Conservation (phyloP, 2,113 vertebrate species). For the Otis tarda region DNA sequence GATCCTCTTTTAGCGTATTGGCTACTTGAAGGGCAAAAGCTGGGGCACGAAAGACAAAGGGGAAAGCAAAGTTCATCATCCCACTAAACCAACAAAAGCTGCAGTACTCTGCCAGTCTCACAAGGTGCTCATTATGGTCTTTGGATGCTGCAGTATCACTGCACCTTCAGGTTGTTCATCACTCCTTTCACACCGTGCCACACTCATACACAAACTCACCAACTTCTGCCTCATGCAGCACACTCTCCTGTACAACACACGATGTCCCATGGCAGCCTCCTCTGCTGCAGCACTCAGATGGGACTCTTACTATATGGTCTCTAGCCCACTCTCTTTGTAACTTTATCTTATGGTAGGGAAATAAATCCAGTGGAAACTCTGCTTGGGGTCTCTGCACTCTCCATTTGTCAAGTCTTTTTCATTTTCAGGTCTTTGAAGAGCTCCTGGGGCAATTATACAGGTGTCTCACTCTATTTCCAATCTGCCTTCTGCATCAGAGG, state of each 20-base stretch:
- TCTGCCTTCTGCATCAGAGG: conserved; percentile 49
- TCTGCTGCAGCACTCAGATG: not conserved
- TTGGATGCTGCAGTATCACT: not conserved
- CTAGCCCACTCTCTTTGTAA: not conserved
- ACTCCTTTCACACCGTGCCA: not conserved
- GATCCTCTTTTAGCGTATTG: not conserved
- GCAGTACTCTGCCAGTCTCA: not conserved
- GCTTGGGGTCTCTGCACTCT: conserved; percentile 50
- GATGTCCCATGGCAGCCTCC: not conserved
- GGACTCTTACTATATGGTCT: not conserved
- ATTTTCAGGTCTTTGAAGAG: conserved; percentile 29
- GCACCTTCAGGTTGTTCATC: not conserved
- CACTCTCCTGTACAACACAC: not conserved
- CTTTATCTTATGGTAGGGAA: not conserved
- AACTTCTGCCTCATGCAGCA: fast-evolving
- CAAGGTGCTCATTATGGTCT: not conserved
- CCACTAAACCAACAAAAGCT: not conserved
- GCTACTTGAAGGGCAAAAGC: not conserved
- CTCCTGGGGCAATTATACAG: not conserved
- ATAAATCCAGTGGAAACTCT: conserved; percentile 7
- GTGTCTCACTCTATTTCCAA: conserved; percentile 36
- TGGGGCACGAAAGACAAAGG: not conserved
- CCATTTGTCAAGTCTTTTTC: conserved; percentile 27
- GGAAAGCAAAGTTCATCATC: not conserved
- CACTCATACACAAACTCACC: not conserved